Percentiles rank a stretch among this genome's conserved stretches.
These are phyloP conservation scores for Chloropsis cyanopogon DNA, from an alignment of 2,113 vertebrate species.

Conservation along the genomic window DNA sequence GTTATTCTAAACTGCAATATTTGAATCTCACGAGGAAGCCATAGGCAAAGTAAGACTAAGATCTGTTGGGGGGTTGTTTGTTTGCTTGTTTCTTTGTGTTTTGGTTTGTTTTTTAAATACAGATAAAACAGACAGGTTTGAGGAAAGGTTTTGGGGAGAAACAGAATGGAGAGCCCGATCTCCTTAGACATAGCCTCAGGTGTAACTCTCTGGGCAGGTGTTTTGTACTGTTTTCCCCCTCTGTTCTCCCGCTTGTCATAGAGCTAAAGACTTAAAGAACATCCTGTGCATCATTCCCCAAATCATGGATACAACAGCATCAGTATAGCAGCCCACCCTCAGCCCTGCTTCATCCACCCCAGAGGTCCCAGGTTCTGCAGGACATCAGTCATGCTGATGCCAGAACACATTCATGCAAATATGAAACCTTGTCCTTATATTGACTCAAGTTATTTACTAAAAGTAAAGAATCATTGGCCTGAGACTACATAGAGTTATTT, in stretches of 20 bases:
- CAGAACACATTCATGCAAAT: neutral
- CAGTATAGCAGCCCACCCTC: neutral
- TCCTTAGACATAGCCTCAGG: neutral
- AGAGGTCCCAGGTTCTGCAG: neutral
- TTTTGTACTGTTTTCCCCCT: neutral
- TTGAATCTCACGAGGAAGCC: neutral
- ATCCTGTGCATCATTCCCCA: neutral
- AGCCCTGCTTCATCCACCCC: neutral
- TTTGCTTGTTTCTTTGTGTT: neutral
- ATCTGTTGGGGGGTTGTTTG: neutral
- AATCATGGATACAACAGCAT: neutral
- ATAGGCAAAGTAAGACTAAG: neutral
- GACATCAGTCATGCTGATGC: neutral
- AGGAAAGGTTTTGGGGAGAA: neutral
- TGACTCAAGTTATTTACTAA: neutral
- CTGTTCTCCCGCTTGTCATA: neutral
- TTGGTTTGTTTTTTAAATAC: neutral
- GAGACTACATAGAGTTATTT: neutral
- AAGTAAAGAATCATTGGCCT: neutral
- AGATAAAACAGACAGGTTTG: neutral
- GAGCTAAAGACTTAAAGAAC: neutral
- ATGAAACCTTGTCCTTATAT: neutral
- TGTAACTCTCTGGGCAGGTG: neutral
- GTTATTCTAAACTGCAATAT: neutral
- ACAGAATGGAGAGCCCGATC: neutral